Evolutionary conservation across 2,113 vertebrate species (phyloP).

Genomic region (Probosciger aterrimus): DNA sequence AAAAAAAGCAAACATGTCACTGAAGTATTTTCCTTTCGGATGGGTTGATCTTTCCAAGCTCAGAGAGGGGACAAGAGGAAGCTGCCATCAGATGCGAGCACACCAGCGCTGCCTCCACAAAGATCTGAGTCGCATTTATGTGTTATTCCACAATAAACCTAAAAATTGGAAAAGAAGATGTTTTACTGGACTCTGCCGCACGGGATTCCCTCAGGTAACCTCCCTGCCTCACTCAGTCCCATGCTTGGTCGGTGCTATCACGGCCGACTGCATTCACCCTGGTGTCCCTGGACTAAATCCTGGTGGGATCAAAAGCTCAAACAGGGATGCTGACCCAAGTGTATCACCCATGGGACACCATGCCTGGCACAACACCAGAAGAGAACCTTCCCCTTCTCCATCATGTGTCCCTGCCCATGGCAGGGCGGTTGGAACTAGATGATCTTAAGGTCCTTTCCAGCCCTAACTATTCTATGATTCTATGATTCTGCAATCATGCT

Average conservation of each 20-base stretch:
- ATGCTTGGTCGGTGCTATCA: accelerated
- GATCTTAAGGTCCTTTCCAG: too few species aligned
- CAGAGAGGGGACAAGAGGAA: not conserved
- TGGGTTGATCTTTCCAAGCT: not conserved
- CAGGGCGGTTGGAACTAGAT: too few species aligned
- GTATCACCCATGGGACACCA: not conserved
- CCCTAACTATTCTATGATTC: too few species aligned
- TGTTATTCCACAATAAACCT: not conserved
- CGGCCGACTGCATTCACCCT: accelerated
- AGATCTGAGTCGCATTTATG: not conserved
- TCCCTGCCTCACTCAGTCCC: not conserved
- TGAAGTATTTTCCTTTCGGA: slow-evolving; percentile 32
- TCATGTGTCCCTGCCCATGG: too few species aligned
- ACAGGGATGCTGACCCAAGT: not conserved
- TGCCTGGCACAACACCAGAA: not conserved
- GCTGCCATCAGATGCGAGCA: not conserved
- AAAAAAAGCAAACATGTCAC: slow-evolving; percentile 36
- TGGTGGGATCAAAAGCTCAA: not conserved
- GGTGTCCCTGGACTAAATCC: accelerated
- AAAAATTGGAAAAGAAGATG: not conserved
- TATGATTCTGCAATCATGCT: not conserved
- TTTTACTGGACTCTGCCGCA: not conserved
- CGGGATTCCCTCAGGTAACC: not conserved
- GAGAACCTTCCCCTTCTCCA: not conserved
- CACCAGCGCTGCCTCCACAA: not conserved